Evolutionary conservation across 2,113 vertebrate genomes (phyloP).

Genomic region (Aplodontia rufa): DNA sequence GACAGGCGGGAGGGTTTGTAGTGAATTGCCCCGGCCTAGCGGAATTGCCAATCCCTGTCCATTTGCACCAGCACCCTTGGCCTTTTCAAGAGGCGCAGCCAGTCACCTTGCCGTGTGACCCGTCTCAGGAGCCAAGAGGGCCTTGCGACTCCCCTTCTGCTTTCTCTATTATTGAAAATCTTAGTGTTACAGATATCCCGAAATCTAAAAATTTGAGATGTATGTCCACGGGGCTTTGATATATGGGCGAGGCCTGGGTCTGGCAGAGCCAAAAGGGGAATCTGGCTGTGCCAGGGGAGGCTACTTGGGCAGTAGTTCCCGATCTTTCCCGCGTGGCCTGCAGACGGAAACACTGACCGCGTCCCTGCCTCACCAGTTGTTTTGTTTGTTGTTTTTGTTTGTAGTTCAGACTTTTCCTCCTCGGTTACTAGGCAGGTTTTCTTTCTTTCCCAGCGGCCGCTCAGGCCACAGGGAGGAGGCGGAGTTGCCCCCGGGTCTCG

Average conservation of each 20-base stretch:
- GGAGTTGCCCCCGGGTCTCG: background rate
- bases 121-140: accelerated
- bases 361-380: no score
- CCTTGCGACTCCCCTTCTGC: background rate
- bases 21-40: accelerated
- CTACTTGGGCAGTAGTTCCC: accelerated
- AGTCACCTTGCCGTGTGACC: accelerated
- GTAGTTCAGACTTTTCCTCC: background rate
- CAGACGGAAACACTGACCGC: background rate
- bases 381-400: background rate
- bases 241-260: accelerated
- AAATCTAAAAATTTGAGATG: background rate
- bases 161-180: background rate
- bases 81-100: background rate
- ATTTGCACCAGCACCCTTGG: accelerated
- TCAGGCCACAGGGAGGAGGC: no score
- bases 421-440: accelerated
- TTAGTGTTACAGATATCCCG: background rate
- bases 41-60: accelerated
- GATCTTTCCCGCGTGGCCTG: accelerated
- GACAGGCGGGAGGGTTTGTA: accelerated
- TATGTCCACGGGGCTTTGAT: background rate
- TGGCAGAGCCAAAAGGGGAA: background rate
- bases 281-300: accelerated
- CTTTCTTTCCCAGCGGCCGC: background rate